Percentiles rank a stretch among this genome's conserved stretches.
These are phyloP conservation scores for Meteorus sp. DNA, from an alignment of 1,140 invertebrate species.

Conservation along the genomic window DNA sequence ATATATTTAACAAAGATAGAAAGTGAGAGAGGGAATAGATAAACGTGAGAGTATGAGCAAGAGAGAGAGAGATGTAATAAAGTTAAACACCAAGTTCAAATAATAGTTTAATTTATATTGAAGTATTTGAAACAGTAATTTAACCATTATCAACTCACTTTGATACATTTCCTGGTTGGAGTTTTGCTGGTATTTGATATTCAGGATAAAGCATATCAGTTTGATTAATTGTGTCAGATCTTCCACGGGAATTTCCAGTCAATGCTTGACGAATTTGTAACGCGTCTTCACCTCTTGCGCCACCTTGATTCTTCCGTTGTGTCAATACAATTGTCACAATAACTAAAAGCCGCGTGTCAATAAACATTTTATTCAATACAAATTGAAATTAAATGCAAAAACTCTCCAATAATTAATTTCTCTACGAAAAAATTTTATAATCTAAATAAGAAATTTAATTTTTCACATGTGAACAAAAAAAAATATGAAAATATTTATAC, in stretches of 20 bases:
- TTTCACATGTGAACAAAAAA: slow-evolving; percentile 13
- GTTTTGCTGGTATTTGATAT: slow-evolving; percentile 52
- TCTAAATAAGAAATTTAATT: slow-evolving; percentile 1
- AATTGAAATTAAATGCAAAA: no score
- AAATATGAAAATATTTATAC: no score
- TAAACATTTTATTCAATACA: slow-evolving; percentile 11
- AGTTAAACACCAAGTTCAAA: no score
- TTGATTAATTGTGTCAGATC: slow-evolving; percentile 48
- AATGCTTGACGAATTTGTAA: slow-evolving; percentile 19
- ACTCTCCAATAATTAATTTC: background rate
- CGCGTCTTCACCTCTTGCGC: slow-evolving; percentile 28
- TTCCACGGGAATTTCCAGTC: slow-evolving; percentile 11
- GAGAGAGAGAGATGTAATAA: no score
- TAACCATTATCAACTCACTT: slow-evolving; percentile 45
- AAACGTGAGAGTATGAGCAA: no score
- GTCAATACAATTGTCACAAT: slow-evolving; percentile 11
- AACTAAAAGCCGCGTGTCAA: slow-evolving; percentile 7
- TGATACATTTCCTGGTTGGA: slow-evolving; percentile 51
- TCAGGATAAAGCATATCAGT: slow-evolving; percentile 54
- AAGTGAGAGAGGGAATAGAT: no score
- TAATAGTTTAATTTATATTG: background rate
- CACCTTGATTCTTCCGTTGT: slow-evolving; percentile 21
- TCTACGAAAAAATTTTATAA: background rate
- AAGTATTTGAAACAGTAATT: background rate
- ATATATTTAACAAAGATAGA: no score